Conservation (phyloP, 1,140 invertebrate species). For the Microplitis demolitor region DNA sequence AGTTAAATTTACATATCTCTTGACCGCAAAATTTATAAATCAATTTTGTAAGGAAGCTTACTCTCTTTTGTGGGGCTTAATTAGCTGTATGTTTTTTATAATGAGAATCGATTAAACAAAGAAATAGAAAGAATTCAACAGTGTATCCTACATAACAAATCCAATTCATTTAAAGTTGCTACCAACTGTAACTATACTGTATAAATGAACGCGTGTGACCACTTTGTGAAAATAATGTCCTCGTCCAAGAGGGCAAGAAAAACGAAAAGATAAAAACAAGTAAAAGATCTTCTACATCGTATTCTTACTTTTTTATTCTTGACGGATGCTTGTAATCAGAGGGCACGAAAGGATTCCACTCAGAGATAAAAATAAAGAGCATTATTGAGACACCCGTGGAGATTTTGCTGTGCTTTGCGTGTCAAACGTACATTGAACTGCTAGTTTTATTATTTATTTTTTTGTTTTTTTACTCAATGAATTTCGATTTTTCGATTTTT, state of each 20-base stretch:
- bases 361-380: conserved; percentile 18
- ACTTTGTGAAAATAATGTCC: not conserved
- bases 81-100: conserved; percentile 46
- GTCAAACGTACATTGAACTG: conserved; percentile 15
- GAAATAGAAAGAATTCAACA: conserved; percentile 34
- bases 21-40: no score
- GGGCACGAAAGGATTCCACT: conserved; percentile 21
- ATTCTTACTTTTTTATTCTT: conserved; percentile 15
- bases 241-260: conserved; percentile 1
- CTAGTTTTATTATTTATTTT: not conserved
- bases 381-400: conserved; percentile 23
- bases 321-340: conserved; percentile 26
- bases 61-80: conserved; percentile 43
- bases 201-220: not conserved
- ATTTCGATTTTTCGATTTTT: not conserved
- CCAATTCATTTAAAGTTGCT: not conserved
- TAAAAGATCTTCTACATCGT: conserved; percentile 1
- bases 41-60: conserved; percentile 16
- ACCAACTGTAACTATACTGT: not conserved
- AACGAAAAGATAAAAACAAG: conserved; percentile 10
- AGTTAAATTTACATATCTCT: not conserved
- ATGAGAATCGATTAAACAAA: conserved; percentile 52
- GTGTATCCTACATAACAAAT: not conserved
- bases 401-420: conserved; percentile 8
- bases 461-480: not conserved